Evolutionary conservation across 2,888 invertebrate species (phyloP).

Genomic region (Plagodis pulveraria): DNA sequence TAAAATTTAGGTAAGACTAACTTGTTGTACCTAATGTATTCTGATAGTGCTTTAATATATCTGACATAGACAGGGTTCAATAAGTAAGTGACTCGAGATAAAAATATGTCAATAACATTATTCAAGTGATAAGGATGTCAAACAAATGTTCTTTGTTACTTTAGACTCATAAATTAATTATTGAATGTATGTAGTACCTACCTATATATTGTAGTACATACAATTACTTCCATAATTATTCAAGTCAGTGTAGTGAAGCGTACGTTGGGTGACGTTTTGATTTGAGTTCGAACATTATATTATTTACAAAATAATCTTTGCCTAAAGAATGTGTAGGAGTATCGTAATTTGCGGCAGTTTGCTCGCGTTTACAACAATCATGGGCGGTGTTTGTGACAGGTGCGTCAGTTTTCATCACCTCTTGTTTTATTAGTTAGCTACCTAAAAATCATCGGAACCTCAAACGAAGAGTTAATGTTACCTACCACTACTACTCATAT

Average conservation of each 20-base stretch:
- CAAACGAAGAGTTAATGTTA: no score
- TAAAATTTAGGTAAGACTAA: no score
- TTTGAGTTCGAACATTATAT: not conserved
- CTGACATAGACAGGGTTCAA: constrained; percentile 30
- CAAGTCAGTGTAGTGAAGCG: constrained; percentile 14
- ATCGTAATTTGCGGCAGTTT: constrained; percentile 20
- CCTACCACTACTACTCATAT: no score
- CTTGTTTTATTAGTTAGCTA: no score
- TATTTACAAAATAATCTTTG: constrained; percentile 3
- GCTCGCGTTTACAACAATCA: constrained; percentile 17
- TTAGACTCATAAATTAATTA: constrained; percentile 6
- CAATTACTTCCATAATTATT: not conserved
- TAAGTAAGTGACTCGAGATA: constrained; percentile 35
- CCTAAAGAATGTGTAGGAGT: constrained; percentile 7
- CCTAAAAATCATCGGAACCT: no score
- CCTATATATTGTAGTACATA: not conserved
- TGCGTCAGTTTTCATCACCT: constrained; percentile 2
- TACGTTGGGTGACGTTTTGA: constrained; percentile 11
- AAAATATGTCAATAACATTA: constrained; percentile 65
- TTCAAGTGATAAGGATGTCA: constrained; percentile 65
- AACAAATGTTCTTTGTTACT: constrained; percentile 52
- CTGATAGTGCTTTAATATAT: constrained; percentile 3
- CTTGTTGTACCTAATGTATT: no score
- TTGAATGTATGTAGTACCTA: not conserved
- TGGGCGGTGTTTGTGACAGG: constrained; percentile 26